A percentile compares a stretch with the other conserved stretches of the same genome.
These are phyloP conservation scores for Dallia pectoralis DNA, from an alignment of 2,797 vertebrate genomes.

Conservation along the genomic window DNA sequence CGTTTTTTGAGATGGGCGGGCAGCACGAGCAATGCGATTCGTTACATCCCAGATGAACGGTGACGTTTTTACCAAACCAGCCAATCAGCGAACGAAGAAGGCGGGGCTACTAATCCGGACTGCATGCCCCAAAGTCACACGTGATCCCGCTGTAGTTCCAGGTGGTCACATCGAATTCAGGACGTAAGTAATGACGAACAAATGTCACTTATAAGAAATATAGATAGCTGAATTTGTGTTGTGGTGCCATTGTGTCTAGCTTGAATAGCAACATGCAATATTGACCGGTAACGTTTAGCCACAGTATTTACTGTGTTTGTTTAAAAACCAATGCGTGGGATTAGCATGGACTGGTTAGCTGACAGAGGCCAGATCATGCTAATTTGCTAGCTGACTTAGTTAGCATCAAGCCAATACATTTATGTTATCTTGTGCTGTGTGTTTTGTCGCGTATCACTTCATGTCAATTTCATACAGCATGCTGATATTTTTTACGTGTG, in stretches of 20 bases:
- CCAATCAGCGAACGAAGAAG: slow-evolving; percentile 53
- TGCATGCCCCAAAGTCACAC: slow-evolving; percentile 56
- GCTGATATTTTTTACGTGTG: background rate
- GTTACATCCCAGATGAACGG: slow-evolving; percentile 48
- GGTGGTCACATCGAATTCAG: slow-evolving; percentile 63
- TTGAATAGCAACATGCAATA: background rate
- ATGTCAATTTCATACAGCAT: background rate
- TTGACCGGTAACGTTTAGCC: background rate
- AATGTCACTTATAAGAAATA: slow-evolving; percentile 12
- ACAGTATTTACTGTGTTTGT: background rate
- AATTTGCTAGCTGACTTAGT: background rate
- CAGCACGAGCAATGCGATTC: slow-evolving; percentile 52
- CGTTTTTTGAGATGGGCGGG: slow-evolving; percentile 18
- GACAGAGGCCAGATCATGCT: background rate
- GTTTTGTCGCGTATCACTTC: background rate
- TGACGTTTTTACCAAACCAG: fast-evolving
- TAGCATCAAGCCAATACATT: background rate
- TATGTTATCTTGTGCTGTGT: background rate
- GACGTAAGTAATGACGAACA: slow-evolving; percentile 67
- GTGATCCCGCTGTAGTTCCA: slow-evolving; percentile 73
- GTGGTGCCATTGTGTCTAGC: background rate
- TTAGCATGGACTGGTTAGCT: background rate
- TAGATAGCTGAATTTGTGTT: background rate
- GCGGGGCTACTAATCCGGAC: slow-evolving; percentile 32
- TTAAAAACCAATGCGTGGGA: background rate